Percentiles rank a stretch among this genome's conserved stretches.
These are phyloP conservation scores for Psilopogon haemacephalus DNA, from an alignment of 2,113 vertebrate species.

Conservation along the genomic window DNA sequence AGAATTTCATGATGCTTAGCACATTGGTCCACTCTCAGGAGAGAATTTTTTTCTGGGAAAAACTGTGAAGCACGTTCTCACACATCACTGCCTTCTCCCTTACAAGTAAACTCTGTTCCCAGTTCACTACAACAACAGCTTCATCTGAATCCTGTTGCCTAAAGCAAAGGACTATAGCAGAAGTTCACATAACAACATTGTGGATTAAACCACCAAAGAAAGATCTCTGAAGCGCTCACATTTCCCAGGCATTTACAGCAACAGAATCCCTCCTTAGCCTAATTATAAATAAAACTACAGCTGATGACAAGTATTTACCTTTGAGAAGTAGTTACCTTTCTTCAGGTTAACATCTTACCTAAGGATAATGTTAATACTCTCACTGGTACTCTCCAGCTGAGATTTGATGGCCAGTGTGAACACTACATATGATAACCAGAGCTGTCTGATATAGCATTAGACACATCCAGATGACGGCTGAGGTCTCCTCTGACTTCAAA, in stretches of 20 bases:
- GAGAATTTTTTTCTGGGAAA: not conserved
- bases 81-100: not conserved
- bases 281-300: not conserved
- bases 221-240: not conserved
- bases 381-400: not conserved
- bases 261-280: not conserved
- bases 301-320: not conserved
- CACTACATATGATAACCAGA: not conserved
- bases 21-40: not conserved
- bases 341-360: not conserved
- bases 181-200: rapidly evolving
- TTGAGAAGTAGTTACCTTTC: not conserved
- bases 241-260: rapidly evolving
- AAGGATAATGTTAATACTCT: not conserved
- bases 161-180: not conserved
- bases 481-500: not conserved
- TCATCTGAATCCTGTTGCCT: not conserved
- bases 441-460: not conserved
- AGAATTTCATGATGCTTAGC: not conserved
- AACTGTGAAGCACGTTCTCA: not conserved
- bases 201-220: not conserved
- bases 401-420: not conserved
- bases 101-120: not conserved
- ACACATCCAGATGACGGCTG: not conserved
- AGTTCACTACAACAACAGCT: not conserved